phyloP scores from a whole-genome alignment of 2,797 vertebrate genomes.

The Acanthis flammea region DNA sequence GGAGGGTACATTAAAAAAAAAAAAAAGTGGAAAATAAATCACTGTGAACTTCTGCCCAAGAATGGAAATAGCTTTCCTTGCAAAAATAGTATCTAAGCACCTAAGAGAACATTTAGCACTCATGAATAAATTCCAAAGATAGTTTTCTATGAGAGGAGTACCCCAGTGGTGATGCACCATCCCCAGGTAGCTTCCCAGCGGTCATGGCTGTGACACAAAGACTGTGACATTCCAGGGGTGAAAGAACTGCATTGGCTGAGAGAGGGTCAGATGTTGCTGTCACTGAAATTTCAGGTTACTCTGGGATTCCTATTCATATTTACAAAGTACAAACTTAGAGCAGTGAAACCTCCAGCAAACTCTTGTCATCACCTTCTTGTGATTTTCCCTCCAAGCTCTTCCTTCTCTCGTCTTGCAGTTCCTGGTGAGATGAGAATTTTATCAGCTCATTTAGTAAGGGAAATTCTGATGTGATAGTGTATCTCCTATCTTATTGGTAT shows the following conservation, averaged over 20 bases:
- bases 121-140: neutral
- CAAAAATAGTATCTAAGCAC: neutral
- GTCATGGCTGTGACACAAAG: neutral
- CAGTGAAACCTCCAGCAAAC: neutral
- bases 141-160: neutral
- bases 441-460: neutral
- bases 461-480: neutral
- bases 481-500: neutral
- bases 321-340: neutral
- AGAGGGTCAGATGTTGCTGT: neutral
- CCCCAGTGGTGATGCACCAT: neutral
- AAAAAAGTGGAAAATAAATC: neutral
- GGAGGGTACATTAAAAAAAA: neutral
- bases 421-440: neutral
- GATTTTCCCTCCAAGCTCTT: neutral
- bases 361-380: neutral
- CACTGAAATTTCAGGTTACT: neutral
- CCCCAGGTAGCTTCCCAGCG: neutral
- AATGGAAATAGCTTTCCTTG: neutral
- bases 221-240: neutral
- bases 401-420: neutral
- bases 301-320: neutral
- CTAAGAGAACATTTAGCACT: neutral
- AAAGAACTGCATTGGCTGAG: neutral
- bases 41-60: neutral